Evolutionary conservation across 2,113 vertebrate species (phyloP), one percentile per base, ranked within the genome.

Genomic region (Ammodytes marinus): DNA sequence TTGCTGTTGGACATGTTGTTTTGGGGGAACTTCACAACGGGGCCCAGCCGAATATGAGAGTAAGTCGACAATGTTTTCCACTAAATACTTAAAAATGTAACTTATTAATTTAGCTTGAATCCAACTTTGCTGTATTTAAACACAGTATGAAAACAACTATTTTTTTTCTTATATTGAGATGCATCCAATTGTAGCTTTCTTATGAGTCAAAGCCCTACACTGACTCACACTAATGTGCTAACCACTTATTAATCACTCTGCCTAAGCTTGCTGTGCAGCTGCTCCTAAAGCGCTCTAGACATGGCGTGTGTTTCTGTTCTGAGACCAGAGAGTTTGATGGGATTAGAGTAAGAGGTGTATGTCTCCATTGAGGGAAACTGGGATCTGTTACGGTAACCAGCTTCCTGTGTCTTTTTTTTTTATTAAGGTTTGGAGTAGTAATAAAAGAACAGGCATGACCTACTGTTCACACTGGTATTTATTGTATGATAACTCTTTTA

Each of bases 1-100:
- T 10, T 77, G 68, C 65, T 64, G 71, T 80, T 64, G 77, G 63
- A 13, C 55, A 14, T 68, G 40, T 83, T 78, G 69, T 80, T 79
- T 69, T 59, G 80, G 84, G 79, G 72, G 68, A 87, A 84, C 85
- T 49, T 72, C 70, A 2, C 52, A 82, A 15, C 49, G 86, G 55
- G 70, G 69, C 77, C 86, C 80, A 90, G 90, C 59, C 73, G 89
- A 89, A 69, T 83, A 65, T 86, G 91, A 93, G 59, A 89, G 93
- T 93, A 92, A 93, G 91, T 94, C 40, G 0, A 49, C 74, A 35
- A 37, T 7, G 47, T 76, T 69, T 66, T 39, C 8, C 4, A 9
- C 65, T 49, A 2, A 17, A 19, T 37, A 3, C 19, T 27, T 27
- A 27, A 7, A 69, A 72, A 17, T 57, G 0, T 13, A 19, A 11